phyloP scores from a whole-genome alignment of 2,888 invertebrate species.

The Tholera decimalis region DNA sequence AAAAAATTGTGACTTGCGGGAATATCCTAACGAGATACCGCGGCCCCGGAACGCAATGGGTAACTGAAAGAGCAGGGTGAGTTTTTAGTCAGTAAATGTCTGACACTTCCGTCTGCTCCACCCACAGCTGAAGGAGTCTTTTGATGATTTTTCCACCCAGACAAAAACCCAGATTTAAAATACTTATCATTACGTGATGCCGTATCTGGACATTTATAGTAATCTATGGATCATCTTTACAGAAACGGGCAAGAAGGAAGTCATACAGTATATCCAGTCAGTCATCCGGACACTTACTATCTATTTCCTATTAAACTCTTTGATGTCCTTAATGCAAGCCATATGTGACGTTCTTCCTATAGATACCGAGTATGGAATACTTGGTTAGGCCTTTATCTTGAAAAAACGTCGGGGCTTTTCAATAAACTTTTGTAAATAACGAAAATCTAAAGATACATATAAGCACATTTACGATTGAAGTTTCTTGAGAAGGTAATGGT shows the following conservation, averaged over 20 bases:
- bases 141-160: no score
- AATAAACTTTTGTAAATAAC: neutral
- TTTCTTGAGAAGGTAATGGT: neutral
- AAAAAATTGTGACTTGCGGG: no score
- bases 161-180: no score
- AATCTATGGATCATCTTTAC: constrained; percentile 1
- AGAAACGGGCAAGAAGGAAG: constrained; percentile 16
- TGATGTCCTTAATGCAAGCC: constrained; percentile 39
- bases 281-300: constrained; percentile 42
- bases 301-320: constrained; percentile 45
- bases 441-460: neutral
- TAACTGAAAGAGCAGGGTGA: no score
- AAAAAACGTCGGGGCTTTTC: neutral
- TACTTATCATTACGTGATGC: no score
- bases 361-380: constrained; percentile 10
- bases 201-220: no score
- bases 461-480: neutral
- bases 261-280: constrained; percentile 26
- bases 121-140: no score
- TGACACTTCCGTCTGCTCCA: no score
- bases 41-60: no score
- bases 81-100: no score
- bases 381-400: constrained; percentile 1
- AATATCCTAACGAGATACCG: no score
- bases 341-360: constrained; percentile 26